Conservation (phyloP, 53 echinoderm and acorn worm genomes). For the Mesocentrotus franciscanus region DNA sequence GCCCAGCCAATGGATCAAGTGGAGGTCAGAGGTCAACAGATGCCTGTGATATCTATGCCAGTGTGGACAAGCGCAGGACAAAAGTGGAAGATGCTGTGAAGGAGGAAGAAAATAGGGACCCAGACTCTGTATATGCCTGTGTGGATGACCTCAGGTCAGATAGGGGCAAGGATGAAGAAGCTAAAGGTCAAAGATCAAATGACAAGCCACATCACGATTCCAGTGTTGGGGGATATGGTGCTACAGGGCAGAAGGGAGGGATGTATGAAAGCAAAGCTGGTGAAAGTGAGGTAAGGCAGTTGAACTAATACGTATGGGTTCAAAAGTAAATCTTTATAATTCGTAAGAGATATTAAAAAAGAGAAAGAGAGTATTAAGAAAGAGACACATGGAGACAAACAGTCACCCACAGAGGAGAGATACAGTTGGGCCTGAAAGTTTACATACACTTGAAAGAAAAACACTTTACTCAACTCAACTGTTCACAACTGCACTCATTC, state of each 20-base stretch:
- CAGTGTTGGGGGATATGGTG: slow-evolving; percentile 3
- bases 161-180: not conserved
- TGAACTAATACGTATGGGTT: not conserved
- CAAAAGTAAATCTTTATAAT: not conserved
- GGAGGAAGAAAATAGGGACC: not conserved
- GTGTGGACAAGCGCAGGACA: not conserved
- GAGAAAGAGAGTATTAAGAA: not conserved
- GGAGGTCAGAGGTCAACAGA: not conserved
- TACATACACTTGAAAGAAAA: no score
- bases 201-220: not conserved
- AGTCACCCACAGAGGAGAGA: not conserved
- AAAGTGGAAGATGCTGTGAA: not conserved
- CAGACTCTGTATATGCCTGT: slow-evolving; percentile 15
- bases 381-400: not conserved
- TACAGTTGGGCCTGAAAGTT: not conserved
- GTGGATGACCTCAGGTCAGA: slow-evolving; percentile 13
- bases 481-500: no score
- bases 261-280: not conserved
- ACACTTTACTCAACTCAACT: no score
- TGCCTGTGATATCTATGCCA: not conserved
- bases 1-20: slow-evolving; percentile 1
- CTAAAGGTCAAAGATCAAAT: slow-evolving; percentile 6
- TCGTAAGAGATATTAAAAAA: not conserved
- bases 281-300: not conserved
- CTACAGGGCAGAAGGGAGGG: not conserved